Conservation (phyloP, 2,888 invertebrate genomes). For the Elegia similella region DNA sequence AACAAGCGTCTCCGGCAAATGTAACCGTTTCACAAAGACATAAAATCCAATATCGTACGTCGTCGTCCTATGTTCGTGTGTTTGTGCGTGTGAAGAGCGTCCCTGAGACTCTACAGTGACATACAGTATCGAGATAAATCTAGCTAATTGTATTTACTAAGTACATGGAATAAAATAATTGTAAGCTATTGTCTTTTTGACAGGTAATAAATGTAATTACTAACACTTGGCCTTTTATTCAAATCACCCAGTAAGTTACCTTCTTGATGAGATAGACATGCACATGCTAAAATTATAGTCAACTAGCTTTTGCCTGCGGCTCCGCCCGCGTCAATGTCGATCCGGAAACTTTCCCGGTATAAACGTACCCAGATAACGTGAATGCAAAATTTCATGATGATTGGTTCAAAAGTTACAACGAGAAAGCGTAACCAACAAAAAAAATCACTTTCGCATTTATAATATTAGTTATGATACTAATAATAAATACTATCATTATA, state of each 20-base stretch:
- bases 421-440: too few relatives aligned
- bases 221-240: conserved; percentile 42
- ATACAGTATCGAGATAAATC: conserved; percentile 60
- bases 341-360: too few relatives aligned
- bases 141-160: conserved; percentile 81
- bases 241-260: neutral
- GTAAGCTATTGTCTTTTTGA: conserved; percentile 77
- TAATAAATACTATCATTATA: too few relatives aligned
- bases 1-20: conserved; percentile 76
- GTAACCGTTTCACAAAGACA: conserved; percentile 47
- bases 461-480: too few relatives aligned
- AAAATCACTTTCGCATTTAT: too few relatives aligned
- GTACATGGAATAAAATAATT: conserved; percentile 70
- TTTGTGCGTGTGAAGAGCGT: conserved; percentile 53
- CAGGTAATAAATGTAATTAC: conserved; percentile 78
- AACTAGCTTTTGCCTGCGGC: too few relatives aligned
- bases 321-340: too few relatives aligned
- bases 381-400: too few relatives aligned
- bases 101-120: conserved; percentile 65
- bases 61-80: conserved; percentile 66
- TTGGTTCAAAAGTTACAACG: too few relatives aligned
- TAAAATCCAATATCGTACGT: conserved; percentile 48
- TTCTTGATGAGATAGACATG: too few relatives aligned
- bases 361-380: too few relatives aligned
- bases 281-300: too few relatives aligned